Base-by-base conservation (phyloP, 2,113 vertebrate species). In the Pteropus alecto region DNA sequence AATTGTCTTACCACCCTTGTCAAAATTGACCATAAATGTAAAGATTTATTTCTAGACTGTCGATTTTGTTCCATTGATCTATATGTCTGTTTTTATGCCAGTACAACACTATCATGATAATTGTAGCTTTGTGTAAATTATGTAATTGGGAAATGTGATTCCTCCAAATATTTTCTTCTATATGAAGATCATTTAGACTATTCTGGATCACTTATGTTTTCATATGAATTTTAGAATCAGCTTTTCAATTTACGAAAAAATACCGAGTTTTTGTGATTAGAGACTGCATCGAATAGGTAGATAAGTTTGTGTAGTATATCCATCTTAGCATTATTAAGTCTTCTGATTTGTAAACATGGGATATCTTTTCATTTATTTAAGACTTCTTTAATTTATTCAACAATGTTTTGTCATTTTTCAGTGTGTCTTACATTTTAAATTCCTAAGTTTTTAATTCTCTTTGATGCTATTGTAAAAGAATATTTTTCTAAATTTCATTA, bases 221-320 rank as follows among this genome's bases (percentile, higher is more conserved):
- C 28, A 92, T 24, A 24, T 95, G 24, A 95, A 35, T 79, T 92
- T 92, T 95, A 79, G 35, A 38, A 43, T 87, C 65, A 95, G 9
- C 18, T 56, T 87, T 92, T 92, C 35, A 81, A 46, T 81, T 73
- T 87, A 24, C 73, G 35, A 67, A 92, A 65, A 84, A 78, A 68
- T 54, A 67, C 28, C 18, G 3, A 18, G 9, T 46, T 56, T 79
- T 58, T 60, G 46, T 67, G 6, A 30, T 70, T 54, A 84, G 54
- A 2, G 51, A 51, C 28, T 90, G n/a, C 48, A 89, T 8, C 84
- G 35, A 86, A 87, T 86, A n/a, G 71, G 22, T 85, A 79, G 81
- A 60, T 63, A 71, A 71, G 22, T 92, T 61, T 71, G 43, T 35
- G 22, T 60, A 77, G 24, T 76, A 85, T 61, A 54, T 10, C 33